These are phyloP conservation scores for Cryptus armator DNA, from an alignment of 2,888 invertebrate species.

Conservation along the genomic window DNA sequence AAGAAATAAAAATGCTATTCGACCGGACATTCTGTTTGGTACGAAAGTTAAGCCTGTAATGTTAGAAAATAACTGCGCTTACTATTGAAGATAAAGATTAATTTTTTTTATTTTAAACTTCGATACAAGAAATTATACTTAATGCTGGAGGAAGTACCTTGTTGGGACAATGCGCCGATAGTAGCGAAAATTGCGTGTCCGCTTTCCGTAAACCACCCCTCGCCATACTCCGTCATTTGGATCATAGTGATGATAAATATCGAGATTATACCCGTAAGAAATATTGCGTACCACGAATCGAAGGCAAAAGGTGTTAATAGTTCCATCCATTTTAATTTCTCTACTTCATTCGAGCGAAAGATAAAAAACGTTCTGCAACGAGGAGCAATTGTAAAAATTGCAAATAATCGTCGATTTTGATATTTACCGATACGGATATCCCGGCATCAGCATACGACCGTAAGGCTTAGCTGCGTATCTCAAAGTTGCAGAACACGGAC, in stretches of 20 bases:
- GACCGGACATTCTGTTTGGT: conserved; percentile 75
- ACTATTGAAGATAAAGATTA: not conserved
- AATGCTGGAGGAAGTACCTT: conserved; percentile 41
- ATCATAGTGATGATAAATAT: conserved; percentile 43
- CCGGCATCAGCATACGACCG: conserved; percentile 49
- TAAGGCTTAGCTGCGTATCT: conserved; percentile 51
- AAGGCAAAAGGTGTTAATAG: conserved; percentile 54
- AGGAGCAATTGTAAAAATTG: not conserved
- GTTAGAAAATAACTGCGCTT: not conserved
- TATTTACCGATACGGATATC: conserved; percentile 62
- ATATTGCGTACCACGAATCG: conserved; percentile 56
- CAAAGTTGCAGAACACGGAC: conserved; percentile 10
- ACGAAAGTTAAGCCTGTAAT: conserved; percentile 76
- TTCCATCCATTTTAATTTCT: conserved; percentile 59
- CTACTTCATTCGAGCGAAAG: conserved; percentile 47
- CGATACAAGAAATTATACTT: not conserved
- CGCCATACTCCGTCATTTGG: conserved; percentile 56
- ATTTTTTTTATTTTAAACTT: not conserved
- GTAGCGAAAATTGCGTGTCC: conserved; percentile 61
- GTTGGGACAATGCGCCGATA: conserved; percentile 57
- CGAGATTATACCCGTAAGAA: conserved; percentile 31
- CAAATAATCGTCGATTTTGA: not conserved
- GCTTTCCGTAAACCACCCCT: conserved; percentile 56
- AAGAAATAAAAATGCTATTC: conserved; percentile 77
- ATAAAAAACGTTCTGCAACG: conserved; percentile 57